Base-by-base conservation (phyloP, 2,113 vertebrate genomes). In the Kobus ellipsiprymnus region DNA sequence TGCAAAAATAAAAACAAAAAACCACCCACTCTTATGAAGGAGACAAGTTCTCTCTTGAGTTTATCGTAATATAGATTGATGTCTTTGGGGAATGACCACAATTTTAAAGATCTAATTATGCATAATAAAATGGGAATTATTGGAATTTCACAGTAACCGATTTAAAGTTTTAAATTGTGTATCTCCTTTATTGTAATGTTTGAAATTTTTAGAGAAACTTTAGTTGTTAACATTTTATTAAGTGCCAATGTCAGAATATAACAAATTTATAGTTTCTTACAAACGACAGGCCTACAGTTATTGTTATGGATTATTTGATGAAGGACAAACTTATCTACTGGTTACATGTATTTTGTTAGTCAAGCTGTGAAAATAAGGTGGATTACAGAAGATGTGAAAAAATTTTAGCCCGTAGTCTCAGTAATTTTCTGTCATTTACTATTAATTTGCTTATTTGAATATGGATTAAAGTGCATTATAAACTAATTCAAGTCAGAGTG, bases 81-180 rank as follows among this genome's bases (percentile, higher is more conserved):
- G 94, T 98, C 98, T 98, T 98, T 98, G 91, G 97, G 95, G 94
- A 98, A 97, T 97, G 98, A 98, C 98, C 97, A 6, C 97, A 98
- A 95, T 99, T 99, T 98, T 98, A 99, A 98, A 99, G 98, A 99
- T 97, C 98, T 97, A 98, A 98, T 99, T 98, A 98, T 98, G 98
- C 98, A 81, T 98, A 98, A 99, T 99, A 99, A 99, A 99, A 98
- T 97, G 98, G 97, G 96, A 99, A 99, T 98, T 95, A 98, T 97
- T 98, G 97, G 89, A 98, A 98, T 98, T 99, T 99, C 98, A 98
- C 98, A 98, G 94, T 98, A 99, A 98, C 55, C 67, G 87, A 87
- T 95, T 98, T 97, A 96, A 98, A 95, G 92, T 98, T 96, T 98
- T 98, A 84, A 98, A 97, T 97, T 98, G 48, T 85, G 80, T 52